phyloP scores from a whole-genome alignment of 2,888 invertebrate genomes.

The Ametastegia equiseti region DNA sequence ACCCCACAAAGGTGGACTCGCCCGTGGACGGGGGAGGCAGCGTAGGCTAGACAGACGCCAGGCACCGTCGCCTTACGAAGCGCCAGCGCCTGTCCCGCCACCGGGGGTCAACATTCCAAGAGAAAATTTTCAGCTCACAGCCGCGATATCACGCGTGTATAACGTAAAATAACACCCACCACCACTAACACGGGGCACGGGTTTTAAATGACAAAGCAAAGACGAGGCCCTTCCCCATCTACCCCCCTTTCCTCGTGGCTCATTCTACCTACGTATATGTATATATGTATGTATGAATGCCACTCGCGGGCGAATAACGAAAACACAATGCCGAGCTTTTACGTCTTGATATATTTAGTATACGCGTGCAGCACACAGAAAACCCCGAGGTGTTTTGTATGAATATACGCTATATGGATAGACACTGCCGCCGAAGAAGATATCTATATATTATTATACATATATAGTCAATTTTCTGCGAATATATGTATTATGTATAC shows the following conservation, averaged over 20 bases:
- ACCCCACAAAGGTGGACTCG: slow-evolving; percentile 47
- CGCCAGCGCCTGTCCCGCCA: slow-evolving; percentile 54
- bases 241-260: too few species aligned
- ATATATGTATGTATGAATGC: too few species aligned
- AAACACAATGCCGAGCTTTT: neutral
- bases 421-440: too few species aligned
- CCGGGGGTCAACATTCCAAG: slow-evolving; percentile 62
- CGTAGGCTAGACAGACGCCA: slow-evolving; percentile 60
- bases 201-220: slow-evolving; percentile 51
- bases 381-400: too few species aligned
- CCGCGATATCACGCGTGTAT: slow-evolving; percentile 60
- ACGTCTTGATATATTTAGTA: too few species aligned
- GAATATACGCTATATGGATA: too few species aligned
- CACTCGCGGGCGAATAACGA: neutral
- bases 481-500: too few species aligned
- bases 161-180: slow-evolving; percentile 51
- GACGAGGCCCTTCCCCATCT: too few species aligned
- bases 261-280: too few species aligned
- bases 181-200: slow-evolving; percentile 48
- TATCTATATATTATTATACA: too few species aligned
- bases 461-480: too few species aligned
- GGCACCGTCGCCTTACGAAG: slow-evolving; percentile 52
- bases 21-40: slow-evolving; percentile 45
- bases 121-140: slow-evolving; percentile 62
- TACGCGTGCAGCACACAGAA: too few species aligned